These are phyloP conservation scores for Cryptomyrus ogoouensis DNA, from an alignment of 2,113 vertebrate genomes.

Conservation along the genomic window DNA sequence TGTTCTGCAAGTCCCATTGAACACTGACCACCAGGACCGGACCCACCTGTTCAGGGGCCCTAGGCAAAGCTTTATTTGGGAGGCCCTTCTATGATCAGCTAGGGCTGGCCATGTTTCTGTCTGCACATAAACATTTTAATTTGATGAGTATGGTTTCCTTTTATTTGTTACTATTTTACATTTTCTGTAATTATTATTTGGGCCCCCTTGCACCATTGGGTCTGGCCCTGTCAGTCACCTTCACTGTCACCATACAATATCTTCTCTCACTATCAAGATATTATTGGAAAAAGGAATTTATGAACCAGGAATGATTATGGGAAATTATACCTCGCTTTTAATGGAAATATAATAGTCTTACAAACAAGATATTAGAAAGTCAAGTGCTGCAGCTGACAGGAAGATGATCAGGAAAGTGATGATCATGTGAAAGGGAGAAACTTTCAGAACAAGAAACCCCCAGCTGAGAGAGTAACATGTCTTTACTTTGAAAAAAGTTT, in stretches of 20 bases:
- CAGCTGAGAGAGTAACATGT: neutral
- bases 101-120: neutral
- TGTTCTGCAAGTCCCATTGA: neutral
- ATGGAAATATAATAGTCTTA: neutral
- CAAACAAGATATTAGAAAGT: neutral
- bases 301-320: neutral
- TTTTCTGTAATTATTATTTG: no score
- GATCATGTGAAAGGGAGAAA: neutral
- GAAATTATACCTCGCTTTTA: neutral
- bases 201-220: no score
- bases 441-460: neutral
- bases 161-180: no score
- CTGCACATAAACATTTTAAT: neutral
- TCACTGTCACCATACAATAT: neutral
- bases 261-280: neutral
- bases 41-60: neutral
- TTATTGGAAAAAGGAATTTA: neutral
- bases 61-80: neutral
- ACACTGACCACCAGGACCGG: neutral
- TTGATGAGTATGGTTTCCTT: no score
- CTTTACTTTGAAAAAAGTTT: neutral
- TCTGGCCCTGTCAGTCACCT: neutral
- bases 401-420: neutral
- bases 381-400: neutral
- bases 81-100: neutral